Conservation (phyloP, 2,888 invertebrate genomes). For the Cerastoderma edule region DNA sequence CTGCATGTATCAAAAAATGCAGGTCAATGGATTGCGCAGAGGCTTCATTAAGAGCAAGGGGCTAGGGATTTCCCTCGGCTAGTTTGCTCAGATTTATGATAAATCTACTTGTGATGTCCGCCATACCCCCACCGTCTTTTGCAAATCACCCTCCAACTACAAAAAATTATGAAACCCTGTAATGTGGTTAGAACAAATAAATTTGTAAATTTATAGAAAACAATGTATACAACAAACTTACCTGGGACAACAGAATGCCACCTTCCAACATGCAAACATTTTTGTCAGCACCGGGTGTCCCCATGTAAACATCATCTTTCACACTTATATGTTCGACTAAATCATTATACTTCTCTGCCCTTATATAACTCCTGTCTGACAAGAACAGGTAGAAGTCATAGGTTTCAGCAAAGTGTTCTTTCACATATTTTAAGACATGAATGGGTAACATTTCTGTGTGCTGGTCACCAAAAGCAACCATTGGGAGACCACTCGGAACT, state of each 20-base stretch:
- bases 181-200: too few relatives aligned
- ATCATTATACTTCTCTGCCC: conserved; percentile 90
- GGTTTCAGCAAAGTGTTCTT: conserved; percentile 93
- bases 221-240: conserved; percentile 39
- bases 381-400: conserved; percentile 97
- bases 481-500: conserved; percentile 81
- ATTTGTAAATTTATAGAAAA: too few relatives aligned
- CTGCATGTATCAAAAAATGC: too few relatives aligned
- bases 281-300: conserved; percentile 85
- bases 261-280: conserved; percentile 87
- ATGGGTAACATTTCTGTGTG: conserved; percentile 91
- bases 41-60: too few relatives aligned
- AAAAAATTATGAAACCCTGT: too few relatives aligned
- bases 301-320: conserved; percentile 93
- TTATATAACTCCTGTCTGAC: conserved; percentile 93
- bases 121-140: too few relatives aligned
- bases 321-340: conserved; percentile 92
- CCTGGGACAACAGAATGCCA: conserved; percentile 93
- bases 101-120: too few relatives aligned
- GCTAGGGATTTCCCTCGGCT: too few relatives aligned
- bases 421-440: conserved; percentile 94
- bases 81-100: too few relatives aligned
- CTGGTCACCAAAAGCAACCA: conserved; percentile 94
- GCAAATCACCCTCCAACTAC: too few relatives aligned
- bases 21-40: too few relatives aligned